phyloP scores from a whole-genome alignment of 2,888 invertebrate genomes.

The Parnassius glacialis region DNA sequence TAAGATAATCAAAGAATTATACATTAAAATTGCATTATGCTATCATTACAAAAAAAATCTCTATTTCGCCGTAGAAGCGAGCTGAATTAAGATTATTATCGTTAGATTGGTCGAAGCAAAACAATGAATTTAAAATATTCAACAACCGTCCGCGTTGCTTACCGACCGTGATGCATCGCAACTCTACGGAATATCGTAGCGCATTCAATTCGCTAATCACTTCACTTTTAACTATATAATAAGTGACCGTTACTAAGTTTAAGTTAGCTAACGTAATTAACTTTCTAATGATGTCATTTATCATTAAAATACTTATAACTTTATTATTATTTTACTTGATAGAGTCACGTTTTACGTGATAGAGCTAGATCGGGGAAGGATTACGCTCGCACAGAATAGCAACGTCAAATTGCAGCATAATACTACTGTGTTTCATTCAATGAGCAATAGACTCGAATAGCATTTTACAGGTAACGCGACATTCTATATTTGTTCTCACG shows the following conservation, averaged over 20 bases:
- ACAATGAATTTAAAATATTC: slow-evolving; percentile 49
- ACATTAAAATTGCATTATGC: slow-evolving; percentile 22
- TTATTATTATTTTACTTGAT: too few relatives aligned
- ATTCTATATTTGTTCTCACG: too few relatives aligned
- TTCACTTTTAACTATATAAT: not conserved
- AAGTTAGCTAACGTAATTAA: not conserved
- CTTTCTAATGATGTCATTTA: not conserved
- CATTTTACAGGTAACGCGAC: too few relatives aligned
- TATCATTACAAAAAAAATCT: slow-evolving; percentile 19
- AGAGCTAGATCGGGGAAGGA: too few relatives aligned
- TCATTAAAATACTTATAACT: too few relatives aligned
- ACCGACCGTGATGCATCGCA: slow-evolving; percentile 6
- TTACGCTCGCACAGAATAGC: too few relatives aligned
- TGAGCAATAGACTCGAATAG: too few relatives aligned
- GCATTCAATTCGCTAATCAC: not conserved
- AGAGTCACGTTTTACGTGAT: too few relatives aligned
- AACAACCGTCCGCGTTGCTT: slow-evolving; percentile 18
- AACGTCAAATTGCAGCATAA: too few relatives aligned
- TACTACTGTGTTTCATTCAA: too few relatives aligned
- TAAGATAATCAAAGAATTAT: slow-evolving; percentile 17
- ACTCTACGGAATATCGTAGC: slow-evolving; percentile 6
- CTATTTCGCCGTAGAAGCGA: slow-evolving; percentile 27
- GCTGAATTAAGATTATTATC: slow-evolving; percentile 46
- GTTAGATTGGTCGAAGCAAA: slow-evolving; percentile 38
- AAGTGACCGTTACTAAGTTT: slow-evolving; percentile 1